These are phyloP conservation scores for Chaetops frenatus DNA, from an alignment of 2,113 vertebrate genomes.

Conservation along the genomic window DNA sequence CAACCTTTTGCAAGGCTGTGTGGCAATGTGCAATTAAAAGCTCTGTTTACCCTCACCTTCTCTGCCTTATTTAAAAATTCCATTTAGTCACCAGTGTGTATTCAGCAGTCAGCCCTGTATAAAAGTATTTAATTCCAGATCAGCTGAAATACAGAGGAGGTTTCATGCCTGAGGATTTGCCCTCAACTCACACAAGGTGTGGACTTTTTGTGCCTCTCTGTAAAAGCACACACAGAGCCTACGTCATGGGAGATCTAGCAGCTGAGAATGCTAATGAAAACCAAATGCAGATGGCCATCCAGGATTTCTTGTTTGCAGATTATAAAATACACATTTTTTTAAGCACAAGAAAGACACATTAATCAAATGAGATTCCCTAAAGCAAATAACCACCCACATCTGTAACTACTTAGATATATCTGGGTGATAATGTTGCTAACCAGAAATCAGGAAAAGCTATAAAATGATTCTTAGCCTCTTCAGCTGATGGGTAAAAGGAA, in stretches of 20 bases:
- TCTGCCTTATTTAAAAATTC: not conserved
- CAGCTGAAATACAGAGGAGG: not conserved
- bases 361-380: not conserved
- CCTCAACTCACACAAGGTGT: not conserved
- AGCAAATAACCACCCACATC: not conserved
- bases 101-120: not conserved
- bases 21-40: not conserved
- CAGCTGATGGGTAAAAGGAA: not conserved
- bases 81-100: not conserved
- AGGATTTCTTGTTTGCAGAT: not conserved
- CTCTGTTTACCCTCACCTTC: not conserved
- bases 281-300: not conserved
- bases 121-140: not conserved
- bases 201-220: not conserved
- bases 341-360: not conserved
- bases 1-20: not conserved
- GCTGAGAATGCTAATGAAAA: not conserved
- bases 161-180: not conserved
- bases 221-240: not conserved
- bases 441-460: not conserved
- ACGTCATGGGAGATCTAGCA: not conserved
- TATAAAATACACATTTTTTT: not conserved
- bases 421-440: not conserved
- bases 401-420: not conserved
- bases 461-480: not conserved